phyloP scores from a whole-genome alignment of 2,888 invertebrate genomes.

The Neoaliturus tenellus region DNA sequence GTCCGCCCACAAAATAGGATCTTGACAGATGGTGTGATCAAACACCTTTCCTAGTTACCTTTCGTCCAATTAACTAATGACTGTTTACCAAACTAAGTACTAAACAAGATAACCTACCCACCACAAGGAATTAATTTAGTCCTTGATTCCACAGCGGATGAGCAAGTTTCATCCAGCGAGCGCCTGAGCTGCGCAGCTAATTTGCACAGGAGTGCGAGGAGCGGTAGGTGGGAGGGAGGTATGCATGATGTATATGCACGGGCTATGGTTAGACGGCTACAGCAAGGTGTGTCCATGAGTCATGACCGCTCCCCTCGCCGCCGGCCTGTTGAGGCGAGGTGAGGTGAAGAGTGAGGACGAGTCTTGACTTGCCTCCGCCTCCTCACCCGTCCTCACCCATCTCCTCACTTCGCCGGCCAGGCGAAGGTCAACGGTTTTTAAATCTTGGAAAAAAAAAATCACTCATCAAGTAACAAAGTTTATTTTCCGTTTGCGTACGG shows the following conservation, averaged over 20 bases:
- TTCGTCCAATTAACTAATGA: too few relatives aligned
- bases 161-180: not conserved
- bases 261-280: slow-evolving; percentile 5
- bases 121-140: too few relatives aligned
- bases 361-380: not conserved
- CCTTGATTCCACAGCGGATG: not conserved
- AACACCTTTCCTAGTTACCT: too few relatives aligned
- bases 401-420: too few relatives aligned
- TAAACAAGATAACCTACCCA: too few relatives aligned
- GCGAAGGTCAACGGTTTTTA: too few relatives aligned
- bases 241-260: slow-evolving; percentile 19
- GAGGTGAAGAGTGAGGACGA: not conserved
- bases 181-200: not conserved
- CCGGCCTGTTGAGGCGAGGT: not conserved
- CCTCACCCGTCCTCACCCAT: not conserved
- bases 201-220: not conserved
- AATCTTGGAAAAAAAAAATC: too few relatives aligned
- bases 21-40: too few relatives aligned
- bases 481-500: too few relatives aligned
- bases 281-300: slow-evolving; percentile 35
- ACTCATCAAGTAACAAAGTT: too few relatives aligned
- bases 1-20: too few relatives aligned
- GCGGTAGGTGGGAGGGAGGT: not conserved
- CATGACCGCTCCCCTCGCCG: slow-evolving; percentile 31
- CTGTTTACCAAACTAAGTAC: too few relatives aligned